Percentiles rank a stretch among this genome's conserved stretches.
phyloP scores from a whole-genome alignment of 1,140 invertebrate species.

The Drosophila saltans region DNA sequence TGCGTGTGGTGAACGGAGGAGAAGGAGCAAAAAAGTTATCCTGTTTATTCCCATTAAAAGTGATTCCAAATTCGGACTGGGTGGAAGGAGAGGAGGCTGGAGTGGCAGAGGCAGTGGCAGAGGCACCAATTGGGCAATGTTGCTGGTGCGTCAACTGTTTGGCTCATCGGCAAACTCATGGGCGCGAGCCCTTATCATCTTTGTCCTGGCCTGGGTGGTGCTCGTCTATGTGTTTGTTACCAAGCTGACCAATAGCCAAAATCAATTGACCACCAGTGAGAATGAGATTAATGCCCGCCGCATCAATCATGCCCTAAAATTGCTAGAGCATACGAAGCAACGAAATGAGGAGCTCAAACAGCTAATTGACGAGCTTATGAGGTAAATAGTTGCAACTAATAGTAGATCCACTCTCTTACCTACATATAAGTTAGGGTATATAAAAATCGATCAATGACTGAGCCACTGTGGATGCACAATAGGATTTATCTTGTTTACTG shows the following conservation, averaged over 20 bases:
- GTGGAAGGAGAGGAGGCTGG: conserved; percentile 8
- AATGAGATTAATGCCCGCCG: conserved; percentile 64
- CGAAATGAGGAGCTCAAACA: conserved; percentile 77
- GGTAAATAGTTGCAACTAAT: conserved; percentile 40
- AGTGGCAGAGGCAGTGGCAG: conserved; percentile 7
- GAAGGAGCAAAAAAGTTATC: background rate
- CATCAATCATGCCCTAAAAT: conserved; percentile 74
- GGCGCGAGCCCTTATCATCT: conserved; percentile 78
- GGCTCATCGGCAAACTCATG: conserved; percentile 78
- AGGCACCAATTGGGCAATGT: conserved; percentile 49
- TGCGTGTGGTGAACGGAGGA: background rate
- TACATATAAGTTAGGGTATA: background rate
- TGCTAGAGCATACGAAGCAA: conserved; percentile 77
- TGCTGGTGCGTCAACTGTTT: conserved; percentile 79
- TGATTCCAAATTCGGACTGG: conserved; percentile 7
- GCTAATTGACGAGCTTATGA: conserved; percentile 80
- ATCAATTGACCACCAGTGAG: conserved; percentile 55
- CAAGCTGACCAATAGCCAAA: conserved; percentile 69
- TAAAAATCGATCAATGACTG: background rate
- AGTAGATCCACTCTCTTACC: too few species aligned
- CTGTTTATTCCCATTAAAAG: background rate
- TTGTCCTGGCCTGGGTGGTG: conserved; percentile 77
- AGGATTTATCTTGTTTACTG: background rate
- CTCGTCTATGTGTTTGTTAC: conserved; percentile 80
- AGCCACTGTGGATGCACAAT: too few species aligned